A percentile compares a stretch with the other conserved stretches of the same genome.
Conservation (phyloP, 2,888 invertebrate genomes). For the Hecatera dysodea region DNA sequence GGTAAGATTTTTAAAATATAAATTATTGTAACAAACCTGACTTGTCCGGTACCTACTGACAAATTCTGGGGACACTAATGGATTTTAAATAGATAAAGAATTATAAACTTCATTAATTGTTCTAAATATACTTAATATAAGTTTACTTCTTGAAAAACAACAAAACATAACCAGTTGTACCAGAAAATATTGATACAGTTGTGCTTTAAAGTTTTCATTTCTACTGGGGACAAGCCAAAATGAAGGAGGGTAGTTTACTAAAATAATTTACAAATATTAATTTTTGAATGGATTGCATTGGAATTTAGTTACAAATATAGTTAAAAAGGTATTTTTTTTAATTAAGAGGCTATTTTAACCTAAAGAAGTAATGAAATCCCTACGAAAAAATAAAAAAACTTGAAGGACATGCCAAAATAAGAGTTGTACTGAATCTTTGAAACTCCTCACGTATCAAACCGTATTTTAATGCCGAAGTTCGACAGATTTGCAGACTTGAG, state of each 20-base stretch:
- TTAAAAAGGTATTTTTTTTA: too few relatives aligned
- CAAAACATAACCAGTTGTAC: not conserved
- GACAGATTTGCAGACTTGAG: too few relatives aligned
- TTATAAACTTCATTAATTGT: not conserved
- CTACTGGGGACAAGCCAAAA: too few relatives aligned
- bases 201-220: not conserved
- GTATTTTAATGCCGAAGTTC: too few relatives aligned
- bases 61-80: conserved; percentile 10
- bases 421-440: too few relatives aligned
- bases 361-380: not conserved
- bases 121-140: not conserved
- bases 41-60: conserved; percentile 14
- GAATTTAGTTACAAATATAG: not conserved
- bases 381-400: not conserved
- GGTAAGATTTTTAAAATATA: not conserved
- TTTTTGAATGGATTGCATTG: conserved; percentile 1
- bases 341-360: not conserved
- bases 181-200: conserved; percentile 1
- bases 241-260: not conserved
- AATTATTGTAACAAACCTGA: conserved; percentile 13
- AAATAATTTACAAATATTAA: conserved; percentile 3
- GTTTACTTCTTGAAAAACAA: not conserved
- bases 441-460: too few relatives aligned
- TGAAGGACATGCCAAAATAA: conserved; percentile 8
- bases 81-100: not conserved